Conservation (phyloP, 2,797 vertebrate species). For the Eptatretus atami region DNA sequence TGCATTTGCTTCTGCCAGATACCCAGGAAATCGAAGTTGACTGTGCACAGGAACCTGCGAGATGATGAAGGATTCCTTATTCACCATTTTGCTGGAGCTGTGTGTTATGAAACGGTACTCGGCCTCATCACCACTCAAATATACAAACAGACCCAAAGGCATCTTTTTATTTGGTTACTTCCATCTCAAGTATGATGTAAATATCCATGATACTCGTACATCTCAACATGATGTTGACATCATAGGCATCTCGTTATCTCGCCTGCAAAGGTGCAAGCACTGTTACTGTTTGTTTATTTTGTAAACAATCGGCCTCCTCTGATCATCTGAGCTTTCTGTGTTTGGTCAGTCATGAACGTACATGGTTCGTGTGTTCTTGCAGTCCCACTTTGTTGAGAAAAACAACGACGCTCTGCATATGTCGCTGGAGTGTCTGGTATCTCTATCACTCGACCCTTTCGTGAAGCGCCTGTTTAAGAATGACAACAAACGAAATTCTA, state of each 20-base stretch:
- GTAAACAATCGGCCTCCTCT: no score
- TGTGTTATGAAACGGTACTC: constrained; percentile 78
- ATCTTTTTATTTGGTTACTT: no score
- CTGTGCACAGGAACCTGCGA: constrained; percentile 65
- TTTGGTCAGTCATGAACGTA: no score
- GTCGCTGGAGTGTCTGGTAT: constrained; percentile 62
- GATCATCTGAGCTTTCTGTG: no score
- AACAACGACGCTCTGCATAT: constrained; percentile 87
- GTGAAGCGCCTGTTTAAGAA: constrained; percentile 48
- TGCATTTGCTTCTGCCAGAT: constrained; percentile 19
- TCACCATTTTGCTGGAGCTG: constrained; percentile 78
- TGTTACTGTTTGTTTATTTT: no score
- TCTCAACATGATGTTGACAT: no score
- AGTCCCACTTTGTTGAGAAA: constrained; percentile 90
- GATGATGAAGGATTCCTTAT: constrained; percentile 86
- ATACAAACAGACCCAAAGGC: no score
- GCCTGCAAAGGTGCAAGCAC: no score
- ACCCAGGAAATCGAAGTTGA: constrained; percentile 71
- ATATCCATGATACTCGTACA: no score
- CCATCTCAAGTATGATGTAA: no score
- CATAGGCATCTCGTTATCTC: no score
- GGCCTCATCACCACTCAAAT: neutral
- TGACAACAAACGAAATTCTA: constrained; percentile 32
- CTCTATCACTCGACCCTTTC: constrained; percentile 67
- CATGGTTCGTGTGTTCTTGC: constrained; percentile 10